phyloP scores from a whole-genome alignment of 1,140 invertebrate species.

The Bombus difficillimus region DNA sequence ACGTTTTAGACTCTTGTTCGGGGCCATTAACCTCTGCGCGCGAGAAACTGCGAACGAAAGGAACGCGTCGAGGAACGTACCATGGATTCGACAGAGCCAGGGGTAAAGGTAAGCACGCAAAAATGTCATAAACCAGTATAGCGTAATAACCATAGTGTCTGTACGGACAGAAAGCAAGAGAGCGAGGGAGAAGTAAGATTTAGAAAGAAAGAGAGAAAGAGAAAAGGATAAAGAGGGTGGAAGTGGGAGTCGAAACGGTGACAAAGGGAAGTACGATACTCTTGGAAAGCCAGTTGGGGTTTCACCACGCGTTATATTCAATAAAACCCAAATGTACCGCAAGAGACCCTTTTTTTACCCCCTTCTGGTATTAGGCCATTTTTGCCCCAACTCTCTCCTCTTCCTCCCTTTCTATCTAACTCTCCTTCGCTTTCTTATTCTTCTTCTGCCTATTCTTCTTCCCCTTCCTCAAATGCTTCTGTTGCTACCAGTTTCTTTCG shows the following conservation, averaged over 20 bases:
- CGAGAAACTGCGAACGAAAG: neutral
- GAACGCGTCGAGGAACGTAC: neutral
- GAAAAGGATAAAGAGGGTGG: neutral
- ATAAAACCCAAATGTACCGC: constrained; percentile 78
- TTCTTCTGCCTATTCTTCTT: neutral
- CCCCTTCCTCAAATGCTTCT: neutral
- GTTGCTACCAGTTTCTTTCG: neutral
- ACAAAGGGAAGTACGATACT: constrained; percentile 56
- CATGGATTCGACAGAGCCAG: neutral
- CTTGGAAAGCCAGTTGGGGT: constrained; percentile 65
- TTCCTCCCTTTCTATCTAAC: neutral
- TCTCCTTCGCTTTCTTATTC: neutral
- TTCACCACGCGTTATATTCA: constrained; percentile 71
- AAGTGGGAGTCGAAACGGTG: constrained; percentile 34
- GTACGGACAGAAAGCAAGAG: neutral
- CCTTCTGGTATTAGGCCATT: constrained; percentile 47
- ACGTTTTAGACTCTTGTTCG: constrained; percentile 1
- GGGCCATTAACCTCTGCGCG: constrained; percentile 40
- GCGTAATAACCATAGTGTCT: constrained; percentile 70
- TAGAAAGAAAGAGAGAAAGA: neutral
- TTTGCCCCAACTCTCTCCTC: constrained; percentile 28
- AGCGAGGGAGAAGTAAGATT: constrained; percentile 9
- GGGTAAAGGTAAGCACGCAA: constrained; percentile 48
- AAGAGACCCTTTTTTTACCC: constrained; percentile 60
- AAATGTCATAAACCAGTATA: constrained; percentile 70